Evolutionary conservation across 2,113 vertebrate species (phyloP).

Genomic region (Caretta caretta): DNA sequence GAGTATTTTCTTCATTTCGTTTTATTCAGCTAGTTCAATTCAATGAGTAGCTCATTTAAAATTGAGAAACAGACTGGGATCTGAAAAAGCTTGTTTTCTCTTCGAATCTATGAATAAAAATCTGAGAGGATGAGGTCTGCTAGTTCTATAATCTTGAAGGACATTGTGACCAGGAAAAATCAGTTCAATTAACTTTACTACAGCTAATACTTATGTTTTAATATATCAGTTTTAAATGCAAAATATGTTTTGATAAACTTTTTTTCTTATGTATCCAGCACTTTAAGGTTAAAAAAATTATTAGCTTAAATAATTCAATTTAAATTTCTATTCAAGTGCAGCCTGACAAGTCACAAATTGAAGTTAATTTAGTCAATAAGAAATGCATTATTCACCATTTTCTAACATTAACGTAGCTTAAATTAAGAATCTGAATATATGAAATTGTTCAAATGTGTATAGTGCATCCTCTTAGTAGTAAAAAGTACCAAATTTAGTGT

Average conservation of each 20-base stretch:
- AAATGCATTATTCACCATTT: not conserved
- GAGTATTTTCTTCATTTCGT: not conserved
- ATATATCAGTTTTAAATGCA: too few species aligned
- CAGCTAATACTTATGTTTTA: not conserved
- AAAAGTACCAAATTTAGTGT: not conserved
- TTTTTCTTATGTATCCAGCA: too few species aligned
- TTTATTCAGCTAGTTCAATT: not conserved
- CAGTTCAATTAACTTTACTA: not conserved
- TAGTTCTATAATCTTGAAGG: not conserved
- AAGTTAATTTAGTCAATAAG: not conserved
- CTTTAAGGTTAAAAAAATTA: too few species aligned
- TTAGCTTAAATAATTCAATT: too few species aligned
- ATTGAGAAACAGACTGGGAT: not conserved
- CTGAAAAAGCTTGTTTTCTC: not conserved
- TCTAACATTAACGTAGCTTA: not conserved
- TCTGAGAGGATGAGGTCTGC: not conserved
- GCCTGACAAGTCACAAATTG: not conserved
- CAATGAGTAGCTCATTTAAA: not conserved
- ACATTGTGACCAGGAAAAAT: not conserved
- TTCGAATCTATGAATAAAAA: not conserved
- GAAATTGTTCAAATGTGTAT: not conserved
- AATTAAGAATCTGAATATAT: not conserved
- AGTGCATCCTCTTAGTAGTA: not conserved
- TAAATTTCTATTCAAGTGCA: not conserved
- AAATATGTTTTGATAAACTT: too few species aligned